Conservation (phyloP, 2,888 invertebrate species). For the Tipula lateralis region DNA sequence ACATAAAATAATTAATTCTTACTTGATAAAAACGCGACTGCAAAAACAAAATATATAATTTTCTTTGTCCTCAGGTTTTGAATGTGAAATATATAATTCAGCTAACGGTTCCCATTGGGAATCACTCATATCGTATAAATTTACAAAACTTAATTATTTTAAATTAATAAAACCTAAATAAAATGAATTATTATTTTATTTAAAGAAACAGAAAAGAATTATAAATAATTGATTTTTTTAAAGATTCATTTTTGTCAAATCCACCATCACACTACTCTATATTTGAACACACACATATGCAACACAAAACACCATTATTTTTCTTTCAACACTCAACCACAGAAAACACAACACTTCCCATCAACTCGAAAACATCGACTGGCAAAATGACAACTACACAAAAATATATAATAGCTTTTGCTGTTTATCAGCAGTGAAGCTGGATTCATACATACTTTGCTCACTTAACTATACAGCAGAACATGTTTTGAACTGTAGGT, state of each 20-base stretch:
- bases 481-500: too few species aligned
- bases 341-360: neutral
- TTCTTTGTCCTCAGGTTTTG: conserved; percentile 28
- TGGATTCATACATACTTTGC: too few species aligned
- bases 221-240: conserved; percentile 13
- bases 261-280: neutral
- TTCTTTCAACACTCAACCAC: neutral
- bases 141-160: neutral
- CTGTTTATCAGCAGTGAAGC: too few species aligned
- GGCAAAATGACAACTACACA: neutral
- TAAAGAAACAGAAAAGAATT: neutral
- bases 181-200: neutral
- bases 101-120: conserved; percentile 35
- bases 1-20: conserved; percentile 27
- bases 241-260: neutral
- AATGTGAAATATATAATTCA: conserved; percentile 34
- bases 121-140: conserved; percentile 31
- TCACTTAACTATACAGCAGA: too few species aligned
- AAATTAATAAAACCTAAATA: neutral
- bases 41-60: conserved; percentile 34
- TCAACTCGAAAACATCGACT: neutral
- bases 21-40: conserved; percentile 35
- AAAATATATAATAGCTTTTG: too few species aligned
- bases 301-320: neutral
- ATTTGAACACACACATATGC: neutral